phyloP scores from a whole-genome alignment of 1,140 invertebrate genomes.

The Nomia melanderi region DNA sequence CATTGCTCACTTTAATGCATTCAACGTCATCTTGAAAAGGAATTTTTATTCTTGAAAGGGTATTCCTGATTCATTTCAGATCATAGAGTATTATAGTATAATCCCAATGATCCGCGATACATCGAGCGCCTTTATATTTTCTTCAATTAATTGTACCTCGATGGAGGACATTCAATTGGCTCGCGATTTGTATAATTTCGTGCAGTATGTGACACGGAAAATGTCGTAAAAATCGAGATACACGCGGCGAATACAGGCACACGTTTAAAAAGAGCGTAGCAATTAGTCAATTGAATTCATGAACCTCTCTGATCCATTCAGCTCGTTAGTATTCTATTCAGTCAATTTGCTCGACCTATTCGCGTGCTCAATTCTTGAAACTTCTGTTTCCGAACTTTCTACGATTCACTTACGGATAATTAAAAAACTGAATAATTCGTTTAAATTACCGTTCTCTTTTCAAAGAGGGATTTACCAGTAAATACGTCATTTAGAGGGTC shows the following conservation, averaged over 20 bases:
- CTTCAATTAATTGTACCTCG: neutral
- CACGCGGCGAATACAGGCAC: neutral
- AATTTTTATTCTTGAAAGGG: too few relatives aligned
- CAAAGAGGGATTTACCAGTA: neutral
- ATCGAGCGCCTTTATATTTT: neutral
- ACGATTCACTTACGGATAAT: neutral
- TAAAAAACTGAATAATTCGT: slow-evolving; percentile 14
- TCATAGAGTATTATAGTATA: too few relatives aligned
- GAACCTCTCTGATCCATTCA: slow-evolving; percentile 17
- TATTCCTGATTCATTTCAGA: too few relatives aligned
- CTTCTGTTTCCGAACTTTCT: neutral
- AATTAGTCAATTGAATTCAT: slow-evolving; percentile 22
- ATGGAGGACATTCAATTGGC: neutral
- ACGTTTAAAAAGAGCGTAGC: slow-evolving; percentile 14
- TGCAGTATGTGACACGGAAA: too few relatives aligned
- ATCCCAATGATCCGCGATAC: too few relatives aligned
- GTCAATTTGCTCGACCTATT: slow-evolving; percentile 25
- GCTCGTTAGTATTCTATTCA: slow-evolving; percentile 39
- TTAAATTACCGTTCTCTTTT: neutral
- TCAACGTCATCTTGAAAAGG: too few relatives aligned
- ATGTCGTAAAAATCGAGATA: slow-evolving; percentile 2
- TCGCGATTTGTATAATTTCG: neutral
- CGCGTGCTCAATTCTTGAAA: slow-evolving; percentile 17
- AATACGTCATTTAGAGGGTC: neutral
- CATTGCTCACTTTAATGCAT: too few relatives aligned